phyloP scores from a whole-genome alignment of 2,797 vertebrate species.

The Danio albolineatus region DNA sequence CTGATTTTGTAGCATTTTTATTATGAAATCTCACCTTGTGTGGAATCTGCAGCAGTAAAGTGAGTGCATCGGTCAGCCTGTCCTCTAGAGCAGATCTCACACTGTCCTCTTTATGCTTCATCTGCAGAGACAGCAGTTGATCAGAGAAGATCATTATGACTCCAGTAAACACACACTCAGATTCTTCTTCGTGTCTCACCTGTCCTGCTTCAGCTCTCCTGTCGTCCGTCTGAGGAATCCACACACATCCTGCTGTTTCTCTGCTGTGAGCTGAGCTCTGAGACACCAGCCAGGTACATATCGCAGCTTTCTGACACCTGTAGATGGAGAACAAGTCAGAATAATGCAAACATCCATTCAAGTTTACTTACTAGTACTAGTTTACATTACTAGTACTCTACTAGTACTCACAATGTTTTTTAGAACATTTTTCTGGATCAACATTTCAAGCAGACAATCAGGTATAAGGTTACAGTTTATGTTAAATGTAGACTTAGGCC shows the following conservation, averaged over 20 bases:
- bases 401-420: no score
- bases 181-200: conserved; percentile 53
- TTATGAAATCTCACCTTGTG: conserved; percentile 68
- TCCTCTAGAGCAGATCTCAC: conserved; percentile 66
- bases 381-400: no score
- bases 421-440: no score
- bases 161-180: background rate
- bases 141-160: background rate
- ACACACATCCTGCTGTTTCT: conserved; percentile 30
- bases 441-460: no score
- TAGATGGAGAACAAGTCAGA: background rate
- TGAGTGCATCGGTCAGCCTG: conserved; percentile 73
- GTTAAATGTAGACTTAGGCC: no score
- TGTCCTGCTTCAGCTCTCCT: conserved; percentile 47
- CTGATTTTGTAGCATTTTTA: no score
- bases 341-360: background rate
- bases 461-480: no score
- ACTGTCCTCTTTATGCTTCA: conserved; percentile 61
- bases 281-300: conserved; percentile 56
- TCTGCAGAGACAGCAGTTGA: conserved; percentile 5
- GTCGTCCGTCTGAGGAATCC: conserved; percentile 13
- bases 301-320: conserved; percentile 69
- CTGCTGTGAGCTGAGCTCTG: conserved; percentile 46
- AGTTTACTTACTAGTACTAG: no score
- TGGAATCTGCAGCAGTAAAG: conserved; percentile 73